phyloP scores from a whole-genome alignment of 2,113 vertebrate genomes.

The Colinus virginianus region DNA sequence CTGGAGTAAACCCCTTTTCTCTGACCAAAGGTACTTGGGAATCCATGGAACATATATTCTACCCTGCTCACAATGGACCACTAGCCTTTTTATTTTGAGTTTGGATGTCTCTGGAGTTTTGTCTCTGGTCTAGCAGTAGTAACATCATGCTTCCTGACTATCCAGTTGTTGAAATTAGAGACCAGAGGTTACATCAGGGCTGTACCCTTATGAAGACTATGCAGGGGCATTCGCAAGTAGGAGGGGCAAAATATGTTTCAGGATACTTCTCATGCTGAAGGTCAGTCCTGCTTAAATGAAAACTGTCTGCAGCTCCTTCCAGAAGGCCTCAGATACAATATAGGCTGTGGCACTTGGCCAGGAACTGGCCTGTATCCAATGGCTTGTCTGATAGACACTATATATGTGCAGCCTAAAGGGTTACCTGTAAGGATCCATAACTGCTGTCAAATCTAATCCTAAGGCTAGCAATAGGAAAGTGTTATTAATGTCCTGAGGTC shows the following conservation, averaged over 20 bases:
- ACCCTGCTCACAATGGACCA: accelerated
- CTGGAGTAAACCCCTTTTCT: not conserved
- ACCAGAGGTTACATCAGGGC: not conserved
- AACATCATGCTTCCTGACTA: not conserved
- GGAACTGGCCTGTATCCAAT: not conserved
- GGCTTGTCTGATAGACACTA: not conserved
- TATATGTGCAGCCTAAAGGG: not conserved
- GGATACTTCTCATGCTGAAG: not conserved
- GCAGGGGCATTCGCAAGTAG: not conserved
- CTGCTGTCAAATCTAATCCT: not conserved
- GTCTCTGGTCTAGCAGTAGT: not conserved
- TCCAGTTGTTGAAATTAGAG: accelerated
- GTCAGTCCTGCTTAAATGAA: not conserved
- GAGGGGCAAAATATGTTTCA: not conserved
- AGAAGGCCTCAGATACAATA: not conserved
- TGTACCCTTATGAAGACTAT: not conserved
- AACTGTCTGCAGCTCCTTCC: not conserved
- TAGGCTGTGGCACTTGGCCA: not conserved
- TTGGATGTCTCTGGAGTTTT: not conserved
- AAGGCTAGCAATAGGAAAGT: not conserved
- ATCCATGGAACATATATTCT: not conserved
- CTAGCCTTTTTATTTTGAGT: not conserved
- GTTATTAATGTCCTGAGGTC: not conserved
- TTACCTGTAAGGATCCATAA: not conserved
- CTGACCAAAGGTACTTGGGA: not conserved